Percentiles rank a stretch among this genome's conserved stretches.
phyloP scores from a whole-genome alignment of 2,888 invertebrate genomes.

The Drosophila rubida region DNA sequence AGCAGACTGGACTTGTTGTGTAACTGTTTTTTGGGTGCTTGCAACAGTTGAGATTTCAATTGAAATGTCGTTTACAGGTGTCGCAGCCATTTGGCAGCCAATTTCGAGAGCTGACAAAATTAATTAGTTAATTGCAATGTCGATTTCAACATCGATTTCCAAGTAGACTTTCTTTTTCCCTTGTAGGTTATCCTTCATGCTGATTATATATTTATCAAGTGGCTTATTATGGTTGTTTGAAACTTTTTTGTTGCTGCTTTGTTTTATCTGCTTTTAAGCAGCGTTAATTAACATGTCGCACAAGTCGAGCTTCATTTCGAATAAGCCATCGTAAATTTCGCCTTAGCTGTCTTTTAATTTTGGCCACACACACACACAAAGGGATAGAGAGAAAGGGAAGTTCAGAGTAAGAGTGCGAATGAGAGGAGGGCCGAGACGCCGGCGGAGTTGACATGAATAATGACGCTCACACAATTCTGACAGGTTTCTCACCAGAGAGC shows the following conservation, averaged over 20 bases:
- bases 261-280: slow-evolving; percentile 30
- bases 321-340: slow-evolving; percentile 32
- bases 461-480: slow-evolving; percentile 47
- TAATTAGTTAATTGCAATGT: slow-evolving; percentile 33
- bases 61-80: slow-evolving; percentile 33
- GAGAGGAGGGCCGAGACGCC: slow-evolving; percentile 2
- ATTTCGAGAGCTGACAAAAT: slow-evolving; percentile 9
- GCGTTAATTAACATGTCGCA: slow-evolving; percentile 42
- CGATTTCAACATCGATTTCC: slow-evolving; percentile 2
- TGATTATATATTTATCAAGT: slow-evolving; percentile 11
- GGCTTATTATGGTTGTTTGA: slow-evolving; percentile 8
- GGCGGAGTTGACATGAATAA: slow-evolving; percentile 50
- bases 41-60: slow-evolving; percentile 23
- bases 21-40: background rate
- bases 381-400: background rate
- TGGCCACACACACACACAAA: background rate
- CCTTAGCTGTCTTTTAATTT: slow-evolving; percentile 39
- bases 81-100: slow-evolving; percentile 25
- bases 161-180: background rate
- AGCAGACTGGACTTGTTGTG: background rate
- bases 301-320: slow-evolving; percentile 23
- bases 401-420: background rate
- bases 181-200: background rate
- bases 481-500: slow-evolving; percentile 42
- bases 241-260: slow-evolving; percentile 3